Conservation (phyloP, 2,888 invertebrate genomes). For the Drosophila kuntzei region DNA sequence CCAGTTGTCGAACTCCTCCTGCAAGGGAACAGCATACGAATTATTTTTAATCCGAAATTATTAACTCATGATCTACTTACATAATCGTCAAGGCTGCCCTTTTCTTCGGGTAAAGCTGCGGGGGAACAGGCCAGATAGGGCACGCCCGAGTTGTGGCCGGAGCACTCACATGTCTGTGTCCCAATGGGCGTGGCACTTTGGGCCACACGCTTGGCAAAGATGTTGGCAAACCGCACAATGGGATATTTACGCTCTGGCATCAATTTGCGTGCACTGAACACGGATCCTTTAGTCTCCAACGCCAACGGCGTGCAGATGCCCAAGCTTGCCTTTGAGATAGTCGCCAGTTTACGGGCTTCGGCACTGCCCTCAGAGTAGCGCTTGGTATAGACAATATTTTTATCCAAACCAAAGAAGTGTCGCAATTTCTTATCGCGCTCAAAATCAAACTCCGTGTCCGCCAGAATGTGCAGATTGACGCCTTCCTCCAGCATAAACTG, state of each 20-base stretch:
- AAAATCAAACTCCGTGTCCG: conserved; percentile 92
- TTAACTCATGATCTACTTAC: conserved; percentile 58
- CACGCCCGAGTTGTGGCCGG: conserved; percentile 88
- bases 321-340: conserved; percentile 90
- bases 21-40: not conserved
- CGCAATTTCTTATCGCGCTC: conserved; percentile 90
- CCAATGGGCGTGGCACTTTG: conserved; percentile 87
- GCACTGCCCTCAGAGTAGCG: conserved; percentile 91
- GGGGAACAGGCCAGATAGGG: conserved; percentile 89
- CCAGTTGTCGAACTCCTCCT: conserved; percentile 83
- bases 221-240: conserved; percentile 88
- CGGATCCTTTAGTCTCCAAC: conserved; percentile 92
- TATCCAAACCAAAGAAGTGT: conserved; percentile 93
- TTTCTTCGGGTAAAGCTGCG: conserved; percentile 84
- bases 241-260: conserved; percentile 87
- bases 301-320: conserved; percentile 93
- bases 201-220: conserved; percentile 89
- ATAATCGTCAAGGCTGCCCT: conserved; percentile 77
- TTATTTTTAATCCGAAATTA: not conserved
- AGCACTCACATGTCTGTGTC: conserved; percentile 90
- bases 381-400: conserved; percentile 91
- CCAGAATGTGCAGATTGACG: conserved; percentile 92
- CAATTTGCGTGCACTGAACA: conserved; percentile 88
- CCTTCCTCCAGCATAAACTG: conserved; percentile 93
- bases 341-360: conserved; percentile 90